Evolutionary conservation across 2,797 vertebrate species (phyloP), one percentile per base, ranked within the genome.

Genomic region (Anolis apletophallus): DNA sequence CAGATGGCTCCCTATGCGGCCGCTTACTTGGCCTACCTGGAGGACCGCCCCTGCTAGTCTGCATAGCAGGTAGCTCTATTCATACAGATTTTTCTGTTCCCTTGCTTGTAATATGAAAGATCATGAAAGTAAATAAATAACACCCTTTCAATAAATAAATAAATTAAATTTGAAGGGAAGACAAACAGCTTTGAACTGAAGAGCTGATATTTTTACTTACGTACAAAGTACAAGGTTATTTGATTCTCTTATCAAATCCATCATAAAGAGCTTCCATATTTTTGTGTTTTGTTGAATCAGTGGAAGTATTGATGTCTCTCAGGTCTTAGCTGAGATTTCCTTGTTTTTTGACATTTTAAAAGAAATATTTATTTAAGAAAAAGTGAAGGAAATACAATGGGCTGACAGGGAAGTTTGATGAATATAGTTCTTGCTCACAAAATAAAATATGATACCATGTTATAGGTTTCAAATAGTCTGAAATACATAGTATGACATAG

Each of bases 291-390:
- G 75, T 85, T 85, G 89, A 77, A 85, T 80, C 77, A 85, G 87
- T 80, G 88, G 93, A 89, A 96, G 91, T 95, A 95, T 93, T 61
- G 12, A 92, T 80, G 75, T 73, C 83, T 93, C 89, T 94, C 93
- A 91, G 81, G 71, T 88, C 86, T 87, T 81, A 93, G 89, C 89
- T 21, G 61, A 61, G 5, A 64, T 92, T 81, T 82, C 72, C 81
- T 93, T 81, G 64, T 88, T 69, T 85, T 92, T 81, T 91, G 90
- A 93, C 92, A 95, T 93, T 80, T 92, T 86, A 92, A 71, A 93
- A 89, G 88, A 91, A 93, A 88, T 87, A 80, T 91, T 95, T 95
- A 88, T 92, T 74, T 91, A 80, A 80, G 57, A 29, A 64, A 88
- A 84, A 88, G 86, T 40, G 77, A 85, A 88, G 81, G 69, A 57